Evolutionary conservation across 2,888 invertebrate species (phyloP), one percentile per base, ranked within the genome.

Genomic region (Ichneumoninae sp.): DNA sequence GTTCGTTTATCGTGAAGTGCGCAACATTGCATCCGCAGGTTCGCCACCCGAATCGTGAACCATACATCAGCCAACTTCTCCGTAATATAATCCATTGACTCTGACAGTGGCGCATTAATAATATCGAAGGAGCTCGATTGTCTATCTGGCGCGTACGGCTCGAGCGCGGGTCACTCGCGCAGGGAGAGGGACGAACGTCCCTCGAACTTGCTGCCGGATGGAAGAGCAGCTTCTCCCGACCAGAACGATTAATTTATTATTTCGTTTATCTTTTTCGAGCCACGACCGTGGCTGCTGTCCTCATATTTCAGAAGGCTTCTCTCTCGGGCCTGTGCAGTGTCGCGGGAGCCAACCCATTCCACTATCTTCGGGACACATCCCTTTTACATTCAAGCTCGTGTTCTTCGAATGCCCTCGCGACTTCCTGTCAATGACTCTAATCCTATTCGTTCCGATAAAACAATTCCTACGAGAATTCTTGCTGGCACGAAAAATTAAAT

Each of bases 41-140:
- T 50, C 30, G 13, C 71, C 22, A 6, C 80, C 47, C 47, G 26
- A 22, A 76, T 77, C 69, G 70, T 40, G 33, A 70, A 78, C 74
- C 77, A 81, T 80, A 74, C 80, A 80, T 83, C 83, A 83, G 72
- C 62, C 60, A 36, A 83, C 86, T 81, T 75, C 79, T 74, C 30
- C 84, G 87, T 85, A 88, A 86, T 85, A 86, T 87, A 89, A 90
- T 89, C 74, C 69, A 84, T 84, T 87, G 87, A 76, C 84, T 83
- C 65, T 87, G 83, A 83, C 80, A 80, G 83, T 83, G 40, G 66
- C 76, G 66, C 83, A 87, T 83, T 85, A 81, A 86, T 85, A 87
- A 86, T 69, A 86, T 86, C 83, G 85, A 84, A 60, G 50, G 65
- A 72, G 70, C 77, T 82, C 83, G 86, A 86, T 86, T 86, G 83